These are phyloP conservation scores for Habropoda laboriosa DNA, from an alignment of 1,140 invertebrate species.

Conservation along the genomic window DNA sequence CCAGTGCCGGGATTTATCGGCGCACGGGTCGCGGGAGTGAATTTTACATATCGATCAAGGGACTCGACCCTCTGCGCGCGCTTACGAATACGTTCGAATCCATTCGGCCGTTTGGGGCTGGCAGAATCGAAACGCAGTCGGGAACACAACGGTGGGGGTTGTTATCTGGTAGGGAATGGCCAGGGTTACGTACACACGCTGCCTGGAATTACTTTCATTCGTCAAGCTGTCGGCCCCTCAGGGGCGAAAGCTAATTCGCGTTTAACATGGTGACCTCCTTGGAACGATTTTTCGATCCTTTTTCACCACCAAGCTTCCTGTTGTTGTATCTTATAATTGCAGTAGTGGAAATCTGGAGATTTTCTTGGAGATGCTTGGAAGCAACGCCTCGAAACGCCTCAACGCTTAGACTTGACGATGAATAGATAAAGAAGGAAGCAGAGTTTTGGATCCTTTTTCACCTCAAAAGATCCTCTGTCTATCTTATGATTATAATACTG, in stretches of 20 bases:
- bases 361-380: too few relatives aligned
- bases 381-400: too few relatives aligned
- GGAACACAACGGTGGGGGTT: background rate
- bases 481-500: background rate
- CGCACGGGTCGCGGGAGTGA: conserved; percentile 52
- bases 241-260: conserved; percentile 3
- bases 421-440: too few relatives aligned
- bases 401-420: too few relatives aligned
- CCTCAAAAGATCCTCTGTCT: too few relatives aligned
- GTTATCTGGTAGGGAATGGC: conserved; percentile 37
- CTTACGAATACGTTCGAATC: conserved; percentile 57
- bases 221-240: conserved; percentile 47
- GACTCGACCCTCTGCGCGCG: conserved; percentile 26
- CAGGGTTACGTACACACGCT: conserved; percentile 25
- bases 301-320: too few relatives aligned
- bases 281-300: background rate
- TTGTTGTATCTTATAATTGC: too few relatives aligned
- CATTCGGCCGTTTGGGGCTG: conserved; percentile 23
- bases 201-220: conserved; percentile 57
- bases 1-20: conserved; percentile 46
- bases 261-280: conserved; percentile 7
- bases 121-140: conserved; percentile 28
- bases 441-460: background rate
- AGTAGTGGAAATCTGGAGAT: too few relatives aligned
- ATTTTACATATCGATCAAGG: conserved; percentile 64